Evolutionary conservation across 2,797 vertebrate species (phyloP), one percentile per base, ranked within the genome.

Genomic region (Bufotes viridis): DNA sequence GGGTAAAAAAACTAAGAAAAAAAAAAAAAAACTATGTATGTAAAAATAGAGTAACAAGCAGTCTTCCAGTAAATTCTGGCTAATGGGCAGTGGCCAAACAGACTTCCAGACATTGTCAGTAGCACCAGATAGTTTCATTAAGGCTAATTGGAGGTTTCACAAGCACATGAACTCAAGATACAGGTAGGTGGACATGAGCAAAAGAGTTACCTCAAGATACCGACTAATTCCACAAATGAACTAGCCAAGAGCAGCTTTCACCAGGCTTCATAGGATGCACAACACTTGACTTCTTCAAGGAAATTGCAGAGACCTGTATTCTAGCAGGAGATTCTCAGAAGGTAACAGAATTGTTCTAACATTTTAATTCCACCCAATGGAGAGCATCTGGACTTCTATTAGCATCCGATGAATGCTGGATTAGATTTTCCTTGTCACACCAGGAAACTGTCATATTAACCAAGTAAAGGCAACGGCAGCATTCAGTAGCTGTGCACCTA

Each of bases 191-290:
- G 96, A 96, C 96, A 96, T 92, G 92, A 97, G 95, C 96, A 97
- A 97, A 96, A 96, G 94, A 96, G 95, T 96, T 97, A 97, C 96
- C 96, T 97, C 96, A 93, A 94, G 93, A 95, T 95, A 96, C 94
- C 95, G 96, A 95, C 96, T 97, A 97, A 96, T 95, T 96, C 95
- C 96, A 95, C 93, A 96, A 94, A 92, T 96, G 96, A 96, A 93
- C 94, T 96, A 97, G 96, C 94, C 96, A 96, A 95, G 95, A 96
- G 95, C 96, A 95, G 96, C 95, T 94, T 96, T 96, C 95, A 94
- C 93, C 95, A 95, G 95, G 95, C 95, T 95, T 90, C 95, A 96
- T 95, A 95, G 94, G 95, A 95, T 96, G 94, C 93, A 95, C 96
- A 96, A 96, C 94, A 94, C 95, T 95, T 96, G 95, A 93, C 80